Evolutionary conservation across 2,797 vertebrate genomes (phyloP).

Genomic region (Poecilia wingei): DNA sequence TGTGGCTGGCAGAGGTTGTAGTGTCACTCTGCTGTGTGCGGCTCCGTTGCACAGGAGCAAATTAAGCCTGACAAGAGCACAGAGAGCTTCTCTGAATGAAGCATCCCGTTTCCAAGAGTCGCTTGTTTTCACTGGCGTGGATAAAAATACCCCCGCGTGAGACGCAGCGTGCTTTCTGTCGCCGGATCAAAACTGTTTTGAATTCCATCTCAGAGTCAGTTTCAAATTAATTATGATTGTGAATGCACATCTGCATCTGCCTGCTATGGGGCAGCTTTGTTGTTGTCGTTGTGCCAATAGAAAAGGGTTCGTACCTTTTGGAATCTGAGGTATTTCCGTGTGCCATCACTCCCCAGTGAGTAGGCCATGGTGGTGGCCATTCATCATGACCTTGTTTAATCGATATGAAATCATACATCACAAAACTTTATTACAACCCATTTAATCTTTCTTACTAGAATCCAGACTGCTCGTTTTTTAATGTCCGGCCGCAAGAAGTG

Average conservation of each 20-base stretch:
- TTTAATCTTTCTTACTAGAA: slow-evolving; percentile 55
- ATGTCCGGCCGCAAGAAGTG: slow-evolving; percentile 26
- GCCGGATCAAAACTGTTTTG: slow-evolving; percentile 28
- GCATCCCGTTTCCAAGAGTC: slow-evolving; percentile 33
- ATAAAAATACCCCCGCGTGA: slow-evolving; percentile 41
- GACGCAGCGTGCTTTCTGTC: slow-evolving; percentile 24
- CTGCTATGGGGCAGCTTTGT: neutral
- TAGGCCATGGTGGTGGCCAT: slow-evolving; percentile 24
- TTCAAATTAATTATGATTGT: slow-evolving; percentile 25
- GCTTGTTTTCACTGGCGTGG: slow-evolving; percentile 16
- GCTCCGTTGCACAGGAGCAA: slow-evolving; percentile 61
- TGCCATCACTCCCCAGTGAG: slow-evolving; percentile 40
- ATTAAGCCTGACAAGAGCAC: slow-evolving; percentile 62
- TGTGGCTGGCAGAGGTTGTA: slow-evolving; percentile 60
- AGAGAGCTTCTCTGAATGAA: slow-evolving; percentile 52
- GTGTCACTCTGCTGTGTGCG: slow-evolving; percentile 50
- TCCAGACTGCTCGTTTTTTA: slow-evolving; percentile 39
- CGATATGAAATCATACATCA: slow-evolving; percentile 58
- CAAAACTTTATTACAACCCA: slow-evolving; percentile 50
- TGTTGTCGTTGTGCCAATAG: slow-evolving; percentile 6
- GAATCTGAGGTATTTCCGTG: slow-evolving; percentile 27
- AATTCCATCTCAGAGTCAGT: slow-evolving; percentile 20
- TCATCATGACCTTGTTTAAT: slow-evolving; percentile 51
- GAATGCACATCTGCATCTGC: slow-evolving; percentile 8
- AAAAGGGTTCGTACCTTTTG: slow-evolving; percentile 22